These are phyloP conservation scores for Meiosimyza platycephala DNA, from an alignment of 2,888 invertebrate genomes.

Conservation along the genomic window DNA sequence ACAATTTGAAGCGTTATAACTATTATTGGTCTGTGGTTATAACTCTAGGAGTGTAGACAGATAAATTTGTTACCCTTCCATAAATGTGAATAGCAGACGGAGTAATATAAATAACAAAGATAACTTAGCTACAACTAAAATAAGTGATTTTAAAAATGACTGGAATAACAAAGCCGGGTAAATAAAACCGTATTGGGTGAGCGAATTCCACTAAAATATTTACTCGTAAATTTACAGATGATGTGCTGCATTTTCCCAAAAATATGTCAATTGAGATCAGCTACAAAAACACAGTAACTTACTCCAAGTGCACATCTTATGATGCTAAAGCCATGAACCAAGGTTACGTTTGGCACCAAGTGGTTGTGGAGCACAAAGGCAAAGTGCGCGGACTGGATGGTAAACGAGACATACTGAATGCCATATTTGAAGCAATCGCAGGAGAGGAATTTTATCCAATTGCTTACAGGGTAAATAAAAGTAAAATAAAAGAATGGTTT, in stretches of 20 bases:
- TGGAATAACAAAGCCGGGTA: no score
- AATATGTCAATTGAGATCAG: constrained; percentile 54
- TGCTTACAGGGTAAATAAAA: constrained; percentile 53
- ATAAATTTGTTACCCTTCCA: no score
- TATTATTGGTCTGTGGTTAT: no score
- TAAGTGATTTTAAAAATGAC: no score
- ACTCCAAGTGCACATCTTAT: constrained; percentile 53
- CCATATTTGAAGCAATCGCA: constrained; percentile 53
- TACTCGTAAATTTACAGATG: constrained; percentile 41
- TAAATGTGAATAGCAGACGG: no score
- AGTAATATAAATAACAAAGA: no score
- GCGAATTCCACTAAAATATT: neutral
- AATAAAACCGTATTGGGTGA: no score
- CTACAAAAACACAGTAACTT: constrained; percentile 48
- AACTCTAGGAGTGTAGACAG: no score
- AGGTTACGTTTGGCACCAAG: constrained; percentile 58
- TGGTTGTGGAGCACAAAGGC: constrained; percentile 55
- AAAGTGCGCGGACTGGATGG: constrained; percentile 48
- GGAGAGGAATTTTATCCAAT: constrained; percentile 60
- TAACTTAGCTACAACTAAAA: no score
- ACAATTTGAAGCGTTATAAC: no score
- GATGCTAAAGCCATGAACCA: constrained; percentile 49
- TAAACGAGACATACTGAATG: constrained; percentile 51
- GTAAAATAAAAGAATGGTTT: no score
- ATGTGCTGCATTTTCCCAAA: constrained; percentile 49